phyloP scores from a whole-genome alignment of 2,888 invertebrate species.

The Lepidocyrtoides sp. region DNA sequence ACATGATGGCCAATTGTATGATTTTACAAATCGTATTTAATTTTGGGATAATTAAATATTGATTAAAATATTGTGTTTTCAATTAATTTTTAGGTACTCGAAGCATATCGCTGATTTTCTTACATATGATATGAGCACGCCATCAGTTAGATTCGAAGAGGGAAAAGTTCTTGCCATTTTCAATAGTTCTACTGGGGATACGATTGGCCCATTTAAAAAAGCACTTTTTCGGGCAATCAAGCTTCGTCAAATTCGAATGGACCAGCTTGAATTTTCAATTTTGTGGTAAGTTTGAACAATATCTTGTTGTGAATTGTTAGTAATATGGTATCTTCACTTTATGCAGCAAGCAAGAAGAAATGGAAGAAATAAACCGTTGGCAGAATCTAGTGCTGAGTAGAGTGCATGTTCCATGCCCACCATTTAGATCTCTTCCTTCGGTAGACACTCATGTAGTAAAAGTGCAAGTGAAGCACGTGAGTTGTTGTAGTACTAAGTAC shows the following conservation, averaged over 20 bases:
- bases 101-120: slow-evolving; percentile 78
- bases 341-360: slow-evolving; percentile 69
- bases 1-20: slow-evolving; percentile 91
- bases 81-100: slow-evolving; percentile 77
- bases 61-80: background rate
- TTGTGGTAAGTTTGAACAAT: slow-evolving; percentile 88
- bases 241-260: slow-evolving; percentile 88
- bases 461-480: slow-evolving; percentile 89
- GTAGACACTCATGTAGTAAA: slow-evolving; percentile 89
- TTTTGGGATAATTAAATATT: background rate
- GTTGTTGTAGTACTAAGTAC: slow-evolving; percentile 79
- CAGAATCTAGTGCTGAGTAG: slow-evolving; percentile 85
- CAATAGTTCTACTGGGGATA: slow-evolving; percentile 79
- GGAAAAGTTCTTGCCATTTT: slow-evolving; percentile 82
- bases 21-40: no score
- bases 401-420: slow-evolving; percentile 87
- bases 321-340: background rate
- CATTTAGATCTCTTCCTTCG: slow-evolving; percentile 88
- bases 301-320: background rate
- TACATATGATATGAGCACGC: slow-evolving; percentile 73
- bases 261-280: slow-evolving; percentile 87
- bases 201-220: slow-evolving; percentile 83
- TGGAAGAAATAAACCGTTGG: slow-evolving; percentile 82
- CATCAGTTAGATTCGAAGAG: slow-evolving; percentile 82
- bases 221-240: slow-evolving; percentile 91